These are phyloP conservation scores for Pseudochromis fuscus DNA, from an alignment of 2,797 vertebrate species.

Conservation along the genomic window DNA sequence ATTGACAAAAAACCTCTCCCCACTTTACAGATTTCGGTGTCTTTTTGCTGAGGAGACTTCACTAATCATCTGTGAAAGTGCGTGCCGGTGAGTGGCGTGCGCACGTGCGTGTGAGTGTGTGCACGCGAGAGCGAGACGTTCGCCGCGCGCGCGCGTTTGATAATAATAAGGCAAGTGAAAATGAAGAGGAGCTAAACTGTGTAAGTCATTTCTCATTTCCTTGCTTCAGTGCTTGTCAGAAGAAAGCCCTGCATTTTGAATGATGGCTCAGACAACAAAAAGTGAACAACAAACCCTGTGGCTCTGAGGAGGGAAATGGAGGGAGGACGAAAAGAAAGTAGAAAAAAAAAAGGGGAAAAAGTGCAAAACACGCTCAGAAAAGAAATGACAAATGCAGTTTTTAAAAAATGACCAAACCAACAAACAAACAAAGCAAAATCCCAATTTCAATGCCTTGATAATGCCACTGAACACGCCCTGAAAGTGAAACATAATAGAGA, in stretches of 20 bases:
- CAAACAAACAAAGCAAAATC: constrained; percentile 59
- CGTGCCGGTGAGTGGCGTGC: constrained; percentile 12
- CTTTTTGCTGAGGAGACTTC: constrained; percentile 69
- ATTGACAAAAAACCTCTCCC: constrained; percentile 73
- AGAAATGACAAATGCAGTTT: constrained; percentile 43
- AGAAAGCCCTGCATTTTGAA: constrained; percentile 80
- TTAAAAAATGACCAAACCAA: constrained; percentile 56
- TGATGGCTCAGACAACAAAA: constrained; percentile 80
- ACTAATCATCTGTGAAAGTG: constrained; percentile 79
- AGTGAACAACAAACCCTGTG: constrained; percentile 81
- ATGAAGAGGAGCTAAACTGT: constrained; percentile 84
- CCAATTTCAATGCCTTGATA: constrained; percentile 61
- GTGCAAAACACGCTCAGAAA: constrained; percentile 4
- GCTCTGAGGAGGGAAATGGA: constrained; percentile 57
- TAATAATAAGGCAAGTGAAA: constrained; percentile 81
- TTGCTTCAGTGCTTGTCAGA: constrained; percentile 78
- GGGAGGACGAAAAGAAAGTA: constrained; percentile 23
- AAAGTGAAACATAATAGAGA: constrained; percentile 70
- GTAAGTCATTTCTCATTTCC: constrained; percentile 85
- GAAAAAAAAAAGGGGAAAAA: not conserved
- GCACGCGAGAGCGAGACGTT: not conserved
- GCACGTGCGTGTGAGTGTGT: not conserved
- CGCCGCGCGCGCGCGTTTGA: constrained; percentile 48
- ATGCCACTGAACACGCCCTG: constrained; percentile 59
- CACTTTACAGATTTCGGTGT: constrained; percentile 71